Base-by-base conservation (phyloP, 2,797 vertebrate species). In the Channa striata region DNA sequence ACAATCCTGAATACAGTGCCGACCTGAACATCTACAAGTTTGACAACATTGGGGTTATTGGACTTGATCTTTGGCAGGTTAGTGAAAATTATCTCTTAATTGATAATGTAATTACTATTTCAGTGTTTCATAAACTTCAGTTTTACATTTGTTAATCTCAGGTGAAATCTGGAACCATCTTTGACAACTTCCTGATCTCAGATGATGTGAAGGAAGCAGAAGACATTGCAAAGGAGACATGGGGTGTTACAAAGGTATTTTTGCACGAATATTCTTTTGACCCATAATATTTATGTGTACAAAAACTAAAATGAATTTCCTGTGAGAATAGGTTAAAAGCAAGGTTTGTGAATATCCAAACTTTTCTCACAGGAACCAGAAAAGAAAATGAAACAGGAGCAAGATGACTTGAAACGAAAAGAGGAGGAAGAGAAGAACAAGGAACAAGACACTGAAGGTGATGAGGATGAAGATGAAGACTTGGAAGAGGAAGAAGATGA, bases 141-240 rank as follows among this genome's bases (percentile, higher is more conserved):
- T 33, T 2, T 67, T 42, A 65, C 33, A 8, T 39, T 46, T 65
- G 2, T 52, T 21, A 8, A 49, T 72, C 2, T 51, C 77, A 96
- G 94, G 93, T 96, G 67, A 96, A 95, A 81, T 96, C 94, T 25
- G 95, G 95, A n/a, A 95, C 94, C 70, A 95, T 96, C 82, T 97
- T 96, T 64, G 94, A 95, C 73, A 95, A 96, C 92, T 96, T 97
- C 86, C 65, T 95, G 34, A 95, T 96, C 81, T 83, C 86, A 13
- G 94, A 93, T 30, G 93, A 96, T 11, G 92, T 94, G 65, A 92
- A 93, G 47, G 93, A 94, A 84, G 95, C 96, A 1, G 94, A 96
- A 74, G 92, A 95, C 11, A 76, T 94, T 73, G 95, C 83, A 63
- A 94, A 92, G n/a, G 92, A 95, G 80, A 95, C 90, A 0, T 95